Conservation (phyloP, 2,888 invertebrate genomes). For the Lasiommata megera region DNA sequence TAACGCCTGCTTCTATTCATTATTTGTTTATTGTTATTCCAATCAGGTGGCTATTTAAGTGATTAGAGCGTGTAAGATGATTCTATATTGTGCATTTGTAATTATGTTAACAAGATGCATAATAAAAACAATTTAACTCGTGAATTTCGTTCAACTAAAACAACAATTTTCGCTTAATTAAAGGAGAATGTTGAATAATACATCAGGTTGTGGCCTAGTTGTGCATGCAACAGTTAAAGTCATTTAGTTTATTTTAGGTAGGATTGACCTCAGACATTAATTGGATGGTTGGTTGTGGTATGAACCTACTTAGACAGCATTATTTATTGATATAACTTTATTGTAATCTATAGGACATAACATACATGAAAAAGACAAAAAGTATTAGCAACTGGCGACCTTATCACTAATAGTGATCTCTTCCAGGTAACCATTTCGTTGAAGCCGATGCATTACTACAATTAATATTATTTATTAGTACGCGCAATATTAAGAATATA, state of each 20-base stretch:
- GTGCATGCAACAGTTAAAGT: constrained; percentile 2
- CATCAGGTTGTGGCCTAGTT: constrained; percentile 8
- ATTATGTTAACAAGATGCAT: background rate
- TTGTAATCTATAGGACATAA: too few species aligned
- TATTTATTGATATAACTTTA: too few species aligned
- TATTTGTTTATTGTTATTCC: too few species aligned
- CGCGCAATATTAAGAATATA: too few species aligned
- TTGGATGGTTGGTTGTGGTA: constrained; percentile 1
- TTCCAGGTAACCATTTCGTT: too few species aligned
- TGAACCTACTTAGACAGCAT: background rate
- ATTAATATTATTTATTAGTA: too few species aligned
- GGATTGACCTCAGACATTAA: constrained; percentile 6
- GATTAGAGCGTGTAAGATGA: too few species aligned
- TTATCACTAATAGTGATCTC: too few species aligned
- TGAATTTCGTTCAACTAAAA: constrained; percentile 9
- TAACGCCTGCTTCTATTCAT: too few species aligned
- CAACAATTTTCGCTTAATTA: constrained; percentile 16
- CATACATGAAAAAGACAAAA: too few species aligned
- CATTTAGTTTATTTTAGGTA: constrained; percentile 7
- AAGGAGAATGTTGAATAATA: constrained; percentile 14
- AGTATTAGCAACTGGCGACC: too few species aligned
- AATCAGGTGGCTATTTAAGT: too few species aligned
- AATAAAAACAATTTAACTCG: constrained; percentile 11
- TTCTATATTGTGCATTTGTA: background rate
- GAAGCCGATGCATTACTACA: background rate